Evolutionary conservation across 53 echinoderm and acorn worm species (phyloP), one percentile per base, ranked within the genome.

Genomic region (Hippasteria phrygiana): DNA sequence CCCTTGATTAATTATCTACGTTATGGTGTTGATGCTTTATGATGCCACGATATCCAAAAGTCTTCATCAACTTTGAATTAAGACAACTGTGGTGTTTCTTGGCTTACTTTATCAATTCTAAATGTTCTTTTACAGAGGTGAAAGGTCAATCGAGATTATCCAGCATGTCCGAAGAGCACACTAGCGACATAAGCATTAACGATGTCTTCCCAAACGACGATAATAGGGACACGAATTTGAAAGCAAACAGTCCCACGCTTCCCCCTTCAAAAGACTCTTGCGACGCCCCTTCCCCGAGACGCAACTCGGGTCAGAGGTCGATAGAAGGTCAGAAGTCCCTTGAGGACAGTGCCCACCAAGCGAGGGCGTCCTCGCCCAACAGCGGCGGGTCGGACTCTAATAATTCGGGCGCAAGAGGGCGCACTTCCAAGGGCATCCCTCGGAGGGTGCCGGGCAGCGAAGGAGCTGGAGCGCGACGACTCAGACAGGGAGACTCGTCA

Each of bases 201-300:
- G 83, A 83, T 66, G 83, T 83, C 83, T 83, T 83, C 83, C 83
- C 65, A 64, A 83, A 83, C 29, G 83, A 83, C 45, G 83, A 83
- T 17, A 64, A 46, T 27, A 83, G 65, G 46, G 79, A 79, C 43
- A 43, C 45, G 43, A 46, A 42, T 46, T 26, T 51, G 10, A 76
- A 62, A 22, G 62, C 29, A 4, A 51, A 35, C 20, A 77, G 77
- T 36, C 77, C 77, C 51, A 51, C 77, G 28, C 26, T 42, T 22
- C 28, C 77, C 16, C 50, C 77, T 32, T 83, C 67, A 40, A 83
- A 66, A 34, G 83, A 83, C 83, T 28, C 48, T 42, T 39, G 62
- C 43, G 80, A 41, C 26, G 80, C 63, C 62, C 28, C 80, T 4
- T 63, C 62, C 6, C 80, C 64, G 39, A 77, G 77, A 35, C 77